These are phyloP conservation scores for Bergia puertoricense DNA, from an alignment of 92 coral and sea anemone species.

Conservation along the genomic window DNA sequence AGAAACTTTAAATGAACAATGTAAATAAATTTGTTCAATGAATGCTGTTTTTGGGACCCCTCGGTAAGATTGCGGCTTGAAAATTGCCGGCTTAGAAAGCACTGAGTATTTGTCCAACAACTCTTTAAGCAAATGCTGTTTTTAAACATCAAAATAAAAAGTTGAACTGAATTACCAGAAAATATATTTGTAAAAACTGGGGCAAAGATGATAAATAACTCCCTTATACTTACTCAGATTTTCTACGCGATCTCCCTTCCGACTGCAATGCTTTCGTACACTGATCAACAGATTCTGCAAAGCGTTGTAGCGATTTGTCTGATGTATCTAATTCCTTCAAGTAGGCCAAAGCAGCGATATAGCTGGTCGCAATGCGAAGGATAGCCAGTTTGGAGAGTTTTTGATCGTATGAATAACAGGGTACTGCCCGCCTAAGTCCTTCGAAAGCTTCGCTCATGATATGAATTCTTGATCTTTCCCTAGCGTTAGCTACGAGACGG, in stretches of 20 bases:
- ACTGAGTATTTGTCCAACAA: not conserved
- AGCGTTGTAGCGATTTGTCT: conserved; percentile 82
- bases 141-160: not conserved
- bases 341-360: conserved; percentile 86
- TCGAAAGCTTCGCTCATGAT: conserved; percentile 98
- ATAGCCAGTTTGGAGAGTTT: conserved; percentile 95
- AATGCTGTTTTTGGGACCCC: not conserved
- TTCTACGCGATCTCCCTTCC: conserved; percentile 86
- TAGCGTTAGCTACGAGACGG: conserved; percentile 91
- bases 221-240: conserved; percentile 62
- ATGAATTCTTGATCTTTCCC: conserved; percentile 93
- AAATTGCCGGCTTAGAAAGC: not conserved
- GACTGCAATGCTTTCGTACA: conserved; percentile 94
- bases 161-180: not conserved
- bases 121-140: conserved; percentile 2
- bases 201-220: not conserved
- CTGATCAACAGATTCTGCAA: conserved; percentile 91
- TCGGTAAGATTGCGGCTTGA: not conserved
- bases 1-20: conserved; percentile 40
- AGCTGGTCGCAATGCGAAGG: conserved; percentile 89
- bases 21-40: not conserved
- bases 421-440: conserved; percentile 88
- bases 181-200: not conserved
- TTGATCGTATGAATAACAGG: conserved; percentile 92
- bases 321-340: conserved; percentile 87